Evolutionary conservation across 2,113 vertebrate genomes (phyloP).

Genomic region (Pimephales promelas): DNA sequence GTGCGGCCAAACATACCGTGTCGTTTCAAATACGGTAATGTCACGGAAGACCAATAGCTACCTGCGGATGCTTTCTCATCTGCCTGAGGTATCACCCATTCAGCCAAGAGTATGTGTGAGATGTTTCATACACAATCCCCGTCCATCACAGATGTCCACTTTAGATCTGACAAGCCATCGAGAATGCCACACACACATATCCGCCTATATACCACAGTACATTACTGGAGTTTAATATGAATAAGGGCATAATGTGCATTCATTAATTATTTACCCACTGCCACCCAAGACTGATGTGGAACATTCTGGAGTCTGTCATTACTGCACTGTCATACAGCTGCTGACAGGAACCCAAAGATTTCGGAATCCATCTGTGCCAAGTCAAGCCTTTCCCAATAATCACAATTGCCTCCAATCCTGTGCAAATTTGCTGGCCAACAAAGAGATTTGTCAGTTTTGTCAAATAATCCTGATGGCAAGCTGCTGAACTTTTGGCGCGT

Average conservation of each 20-base stretch:
- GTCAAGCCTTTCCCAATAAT: conserved; percentile 32
- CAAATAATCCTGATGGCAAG: conserved; percentile 16
- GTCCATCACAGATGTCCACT: conserved; percentile 26
- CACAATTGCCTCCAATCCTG: conserved; percentile 20
- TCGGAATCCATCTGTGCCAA: conserved; percentile 11
- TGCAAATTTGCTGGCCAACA: neutral
- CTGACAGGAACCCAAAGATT: conserved; percentile 21
- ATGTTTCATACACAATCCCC: conserved; percentile 22
- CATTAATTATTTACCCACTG: conserved; percentile 32
- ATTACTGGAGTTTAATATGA: conserved; percentile 44
- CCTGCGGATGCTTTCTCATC: conserved; percentile 37
- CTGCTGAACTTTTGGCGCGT: neutral
- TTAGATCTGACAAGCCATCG: conserved; percentile 11
- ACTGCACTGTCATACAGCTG: neutral
- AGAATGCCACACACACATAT: conserved; percentile 30
- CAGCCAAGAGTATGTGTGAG: conserved; percentile 5
- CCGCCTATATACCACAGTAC: conserved; percentile 13
- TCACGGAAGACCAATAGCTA: conserved; percentile 47
- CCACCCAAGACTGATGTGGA: conserved; percentile 21
- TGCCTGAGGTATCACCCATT: conserved; percentile 37
- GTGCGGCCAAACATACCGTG: conserved; percentile 16
- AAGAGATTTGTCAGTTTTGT: neutral
- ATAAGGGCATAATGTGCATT: conserved; percentile 19
- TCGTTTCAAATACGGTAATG: conserved; percentile 17
- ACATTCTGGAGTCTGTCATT: conserved; percentile 32